Evolutionary conservation across 2,113 vertebrate genomes (phyloP), one percentile per base, ranked within the genome.

Genomic region (Stegastes partitus): DNA sequence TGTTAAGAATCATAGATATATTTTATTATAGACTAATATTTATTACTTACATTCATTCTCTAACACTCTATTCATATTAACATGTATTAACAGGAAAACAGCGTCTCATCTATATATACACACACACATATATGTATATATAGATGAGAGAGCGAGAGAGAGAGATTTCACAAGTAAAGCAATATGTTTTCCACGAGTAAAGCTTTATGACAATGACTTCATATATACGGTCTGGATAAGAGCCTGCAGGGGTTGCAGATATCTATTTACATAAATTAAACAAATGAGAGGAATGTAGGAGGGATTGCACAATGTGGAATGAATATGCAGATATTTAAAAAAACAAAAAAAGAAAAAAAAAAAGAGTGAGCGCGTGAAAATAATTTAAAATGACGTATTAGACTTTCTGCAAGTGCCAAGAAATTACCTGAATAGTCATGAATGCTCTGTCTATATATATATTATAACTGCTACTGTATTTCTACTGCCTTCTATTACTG

Each of bases 31-130:
- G 91, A 94, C 92, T 92, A 89, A 92, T 93, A 95, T 89, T 89
- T 87, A 92, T 90, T 93, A 94, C 91, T 93, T 93, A 95, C 94
- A 95, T 94, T 94, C 93, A 93, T 91, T 94, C 92, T 93, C 93
- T 95, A 95, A 89, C 93, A 94, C 94, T 93, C 94, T 93, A 95
- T 88, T 92, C 84, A 94, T 94, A 94, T 95, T 93, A 94, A 95
- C 93, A 95, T 92, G 88, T 93, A 94, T 93, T 92, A 93, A 93
- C 91, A 93, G 87, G 86, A 89, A 91, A 92, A 92, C 89, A 92
- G 86, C 90, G 83, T 90, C 85, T 84, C 86, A 58, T 78, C 90
- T 80, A 74, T 74, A 71, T 62, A 82, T 79, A 77, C 78, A 34
- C 66, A 69, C 86, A 82, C 80, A 71, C 74, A 87, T 74, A 66